Evolutionary conservation across 1,140 invertebrate species (phyloP), one percentile per base, ranked within the genome.

Genomic region (Maconellicoccus hirsutus): DNA sequence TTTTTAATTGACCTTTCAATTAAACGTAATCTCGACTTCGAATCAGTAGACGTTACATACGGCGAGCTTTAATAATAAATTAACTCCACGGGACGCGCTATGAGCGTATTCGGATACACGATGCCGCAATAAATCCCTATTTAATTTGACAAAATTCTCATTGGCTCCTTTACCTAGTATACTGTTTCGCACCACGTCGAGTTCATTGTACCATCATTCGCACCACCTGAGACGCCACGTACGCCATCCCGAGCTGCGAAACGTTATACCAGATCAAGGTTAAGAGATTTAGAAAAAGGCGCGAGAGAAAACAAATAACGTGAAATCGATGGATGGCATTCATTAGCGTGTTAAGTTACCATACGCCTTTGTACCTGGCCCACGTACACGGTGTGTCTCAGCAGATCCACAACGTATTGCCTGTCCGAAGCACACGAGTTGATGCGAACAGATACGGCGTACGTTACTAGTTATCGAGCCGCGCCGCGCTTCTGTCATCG

Each of bases 1-100:
- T 23, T 66, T 66, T 26, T 25, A 25, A 66, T 66, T 66, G 61
- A 66, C 61, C 61, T 66, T 26, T 66, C 61, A 66, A 66, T 66
- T 66, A 66, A 66, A 66, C 25, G 19, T 25, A 66, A 66, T 66
- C 61, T 66, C 22, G 21, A 66, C 21, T 22, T 66, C 16, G 61
- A 23, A 66, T 66, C 61, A 16, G 61, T 66, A 23, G 61, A 25
- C 61, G 25, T 66, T 66, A 52, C 42, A 14, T 38, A 16, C 42
- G 42, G 4, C n/a, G 6, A 16, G 12, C 6, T 52, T 52, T 52
- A 33, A 33, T 33, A 33, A 33, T 33, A 33, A 33, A 33, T 3
- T 6, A 33, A 33, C 29, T 33, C 29, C 4, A 33, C 42, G 42
- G 42, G 42, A 52, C 16, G 42, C n/a, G n/a, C 12, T 4, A 14